A percentile compares a stretch with the other conserved stretches of the same genome.
Conservation (phyloP, 2,113 vertebrate species). For the Pangasianodon gigas region DNA sequence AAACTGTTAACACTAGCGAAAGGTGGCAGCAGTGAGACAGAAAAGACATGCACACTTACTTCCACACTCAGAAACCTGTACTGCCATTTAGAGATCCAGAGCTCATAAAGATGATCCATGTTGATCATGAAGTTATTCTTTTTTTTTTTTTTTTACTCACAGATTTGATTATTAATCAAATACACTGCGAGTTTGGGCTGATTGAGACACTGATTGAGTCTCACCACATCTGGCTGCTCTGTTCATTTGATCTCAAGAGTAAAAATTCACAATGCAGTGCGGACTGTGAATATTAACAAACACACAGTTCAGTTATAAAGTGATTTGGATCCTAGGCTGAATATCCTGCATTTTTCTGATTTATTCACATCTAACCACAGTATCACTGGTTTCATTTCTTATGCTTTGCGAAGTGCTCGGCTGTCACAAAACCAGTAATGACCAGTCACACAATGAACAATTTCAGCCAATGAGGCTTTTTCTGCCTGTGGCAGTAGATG, state of each 20-base stretch:
- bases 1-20: not conserved
- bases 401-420: not conserved
- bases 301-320: not conserved
- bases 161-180: not conserved
- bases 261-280: not conserved
- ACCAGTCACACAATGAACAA: not conserved
- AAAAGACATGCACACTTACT: not conserved
- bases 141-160: not conserved
- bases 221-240: not conserved
- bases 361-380: not conserved
- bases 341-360: not conserved
- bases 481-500: not conserved
- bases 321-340: not conserved
- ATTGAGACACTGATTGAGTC: not conserved
- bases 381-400: not conserved
- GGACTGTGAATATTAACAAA: not conserved
- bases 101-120: not conserved
- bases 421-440: not conserved
- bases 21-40: conserved; percentile 25
- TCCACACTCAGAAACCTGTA: not conserved
- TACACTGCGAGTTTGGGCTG: not conserved
- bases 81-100: not conserved
- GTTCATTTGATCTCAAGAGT: not conserved
- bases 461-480: not conserved
- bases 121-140: not conserved